Evolutionary conservation across 2,113 vertebrate genomes (phyloP).

Genomic region (Periophthalmus modestus): DNA sequence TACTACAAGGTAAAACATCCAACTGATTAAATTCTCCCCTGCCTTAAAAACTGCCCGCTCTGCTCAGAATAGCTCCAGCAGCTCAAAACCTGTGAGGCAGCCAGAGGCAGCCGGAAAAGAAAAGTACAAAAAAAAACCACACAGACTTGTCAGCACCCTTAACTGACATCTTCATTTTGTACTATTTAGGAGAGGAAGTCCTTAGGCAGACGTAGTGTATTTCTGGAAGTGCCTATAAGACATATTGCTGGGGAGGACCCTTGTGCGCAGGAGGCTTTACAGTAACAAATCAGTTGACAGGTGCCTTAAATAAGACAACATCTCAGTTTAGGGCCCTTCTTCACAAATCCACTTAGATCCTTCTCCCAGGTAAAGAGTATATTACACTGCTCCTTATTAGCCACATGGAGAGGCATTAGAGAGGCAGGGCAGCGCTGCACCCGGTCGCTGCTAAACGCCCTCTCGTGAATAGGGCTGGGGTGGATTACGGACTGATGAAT

Average conservation of each 20-base stretch:
- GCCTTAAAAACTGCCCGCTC: conserved; percentile 50
- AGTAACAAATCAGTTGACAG: conserved; percentile 68
- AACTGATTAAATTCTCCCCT: conserved; percentile 27
- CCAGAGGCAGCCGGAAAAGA: conserved; percentile 34
- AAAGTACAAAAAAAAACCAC: conserved; percentile 18
- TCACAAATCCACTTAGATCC: conserved; percentile 73
- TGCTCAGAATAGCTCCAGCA: conserved; percentile 46
- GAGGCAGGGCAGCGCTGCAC: conserved; percentile 65
- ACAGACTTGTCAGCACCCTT: conserved; percentile 53
- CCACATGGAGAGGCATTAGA: conserved; percentile 70
- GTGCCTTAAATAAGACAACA: conserved; percentile 73
- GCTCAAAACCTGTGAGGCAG: conserved; percentile 42
- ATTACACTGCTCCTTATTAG: conserved; percentile 74
- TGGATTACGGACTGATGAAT: conserved; percentile 72
- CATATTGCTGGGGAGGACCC: conserved; percentile 42
- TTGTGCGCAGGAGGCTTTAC: conserved; percentile 57
- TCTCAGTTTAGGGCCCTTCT: conserved; percentile 63
- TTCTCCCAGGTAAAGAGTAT: conserved; percentile 66
- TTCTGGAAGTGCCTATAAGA: conserved; percentile 36
- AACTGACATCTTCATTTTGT: conserved; percentile 63
- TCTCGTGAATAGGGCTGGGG: conserved; percentile 61
- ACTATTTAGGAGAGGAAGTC: conserved; percentile 50
- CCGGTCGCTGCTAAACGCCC: conserved; percentile 67
- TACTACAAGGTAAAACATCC: conserved; percentile 1
- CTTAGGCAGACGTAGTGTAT: conserved; percentile 43